Evolutionary conservation across 2,797 vertebrate genomes (phyloP).

Genomic region (Selene dorsalis): DNA sequence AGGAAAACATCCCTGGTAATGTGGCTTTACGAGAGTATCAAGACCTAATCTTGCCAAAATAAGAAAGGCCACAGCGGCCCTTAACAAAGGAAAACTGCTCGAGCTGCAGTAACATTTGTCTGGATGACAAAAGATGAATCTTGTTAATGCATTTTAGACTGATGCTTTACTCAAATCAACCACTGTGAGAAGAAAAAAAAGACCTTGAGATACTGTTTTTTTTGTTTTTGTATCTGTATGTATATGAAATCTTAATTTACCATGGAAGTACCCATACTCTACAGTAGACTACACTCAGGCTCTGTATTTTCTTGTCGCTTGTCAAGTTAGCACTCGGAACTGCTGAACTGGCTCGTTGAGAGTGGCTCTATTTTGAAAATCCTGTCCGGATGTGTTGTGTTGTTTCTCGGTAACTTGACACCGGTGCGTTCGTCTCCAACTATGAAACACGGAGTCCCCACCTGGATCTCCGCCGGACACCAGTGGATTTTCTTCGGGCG

Average conservation of each 20-base stretch:
- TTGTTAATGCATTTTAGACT: neutral
- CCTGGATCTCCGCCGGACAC: conserved; percentile 22
- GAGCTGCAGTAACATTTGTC: neutral
- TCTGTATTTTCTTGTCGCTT: neutral
- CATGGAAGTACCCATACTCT: neutral
- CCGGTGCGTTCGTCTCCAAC: conserved; percentile 42
- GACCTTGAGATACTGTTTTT: too few species aligned
- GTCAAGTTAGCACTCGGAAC: conserved; percentile 4
- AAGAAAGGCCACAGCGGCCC: neutral
- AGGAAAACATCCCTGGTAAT: conserved; percentile 51
- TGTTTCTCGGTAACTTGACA: conserved; percentile 39
- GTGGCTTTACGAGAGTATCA: conserved; percentile 38
- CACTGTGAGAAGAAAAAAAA: neutral
- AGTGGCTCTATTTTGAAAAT: conserved; percentile 63
- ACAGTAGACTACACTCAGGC: too few species aligned
- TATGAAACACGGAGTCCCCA: conserved; percentile 24
- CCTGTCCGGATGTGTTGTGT: neutral
- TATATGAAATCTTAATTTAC: too few species aligned
- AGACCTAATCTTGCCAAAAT: conserved; percentile 38
- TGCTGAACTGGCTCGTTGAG: neutral
- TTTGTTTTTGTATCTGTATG: too few species aligned
- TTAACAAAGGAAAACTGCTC: neutral
- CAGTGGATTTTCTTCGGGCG: conserved; percentile 39
- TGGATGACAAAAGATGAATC: neutral
- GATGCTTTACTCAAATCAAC: neutral